phyloP scores from a whole-genome alignment of 2,888 invertebrate genomes.

The Rhogogaster chlorosoma region DNA sequence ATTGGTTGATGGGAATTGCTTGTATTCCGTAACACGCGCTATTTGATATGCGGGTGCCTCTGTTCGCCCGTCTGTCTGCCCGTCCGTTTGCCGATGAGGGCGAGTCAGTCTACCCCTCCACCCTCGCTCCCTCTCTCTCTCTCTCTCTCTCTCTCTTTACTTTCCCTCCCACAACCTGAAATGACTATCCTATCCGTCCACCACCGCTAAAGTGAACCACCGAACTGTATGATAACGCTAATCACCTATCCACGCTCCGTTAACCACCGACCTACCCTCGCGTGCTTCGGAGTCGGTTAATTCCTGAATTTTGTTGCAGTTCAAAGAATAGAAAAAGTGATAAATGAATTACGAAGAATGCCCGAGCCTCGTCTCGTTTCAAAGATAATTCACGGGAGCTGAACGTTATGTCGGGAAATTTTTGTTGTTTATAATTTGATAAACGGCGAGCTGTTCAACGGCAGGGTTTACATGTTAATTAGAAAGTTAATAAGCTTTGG shows the following conservation, averaged over 20 bases:
- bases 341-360: no score
- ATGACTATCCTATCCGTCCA: constrained; percentile 51
- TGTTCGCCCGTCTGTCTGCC: constrained; percentile 48
- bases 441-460: background rate
- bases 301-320: background rate
- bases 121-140: background rate
- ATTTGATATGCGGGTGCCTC: constrained; percentile 75
- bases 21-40: constrained; percentile 75
- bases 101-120: background rate
- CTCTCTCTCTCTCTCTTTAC: constrained; percentile 1
- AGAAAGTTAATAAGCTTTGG: background rate
- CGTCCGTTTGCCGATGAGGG: constrained; percentile 7
- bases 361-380: no score
- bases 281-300: constrained; percentile 18
- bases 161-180: constrained; percentile 31
- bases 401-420: no score
- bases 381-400: no score
- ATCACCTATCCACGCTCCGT: constrained; percentile 54
- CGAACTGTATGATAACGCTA: constrained; percentile 56
- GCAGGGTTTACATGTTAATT: background rate
- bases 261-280: constrained; percentile 28
- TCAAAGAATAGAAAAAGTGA: background rate
- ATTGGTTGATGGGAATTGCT: constrained; percentile 77
- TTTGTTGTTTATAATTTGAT: background rate
- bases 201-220: constrained; percentile 50